Evolutionary conservation across 2,888 invertebrate species (phyloP).

Genomic region (Nephrotoma guestfalica): DNA sequence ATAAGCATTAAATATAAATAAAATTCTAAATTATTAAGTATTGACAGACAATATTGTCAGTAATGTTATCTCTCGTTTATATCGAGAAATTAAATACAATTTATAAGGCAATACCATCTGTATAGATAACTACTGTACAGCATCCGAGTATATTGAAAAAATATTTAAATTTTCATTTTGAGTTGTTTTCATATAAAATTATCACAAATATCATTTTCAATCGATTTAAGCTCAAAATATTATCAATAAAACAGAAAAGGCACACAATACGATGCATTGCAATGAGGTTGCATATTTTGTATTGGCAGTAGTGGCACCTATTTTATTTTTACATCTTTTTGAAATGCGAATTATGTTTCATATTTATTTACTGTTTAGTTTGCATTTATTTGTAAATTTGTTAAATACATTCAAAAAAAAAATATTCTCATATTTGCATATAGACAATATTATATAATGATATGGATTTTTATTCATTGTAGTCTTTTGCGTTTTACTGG

Average conservation of each 20-base stretch:
- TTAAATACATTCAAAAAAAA: not conserved
- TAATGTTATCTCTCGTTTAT: not conserved
- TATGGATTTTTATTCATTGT: not conserved
- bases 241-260: not conserved
- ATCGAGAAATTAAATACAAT: not conserved
- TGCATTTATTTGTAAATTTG: not conserved
- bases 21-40: not conserved
- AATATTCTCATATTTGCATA: not conserved
- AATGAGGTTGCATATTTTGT: not conserved
- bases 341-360: not conserved
- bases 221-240: not conserved
- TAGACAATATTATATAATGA: not conserved
- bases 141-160: not conserved
- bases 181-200: not conserved
- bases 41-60: not conserved
- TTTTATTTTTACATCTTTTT: not conserved
- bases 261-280: not conserved
- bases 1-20: not conserved
- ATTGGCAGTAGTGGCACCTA: not conserved
- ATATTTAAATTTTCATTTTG: not conserved
- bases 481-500: not conserved
- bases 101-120: not conserved
- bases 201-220: not conserved
- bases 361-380: not conserved
- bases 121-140: not conserved